Evolutionary conservation across 2,113 vertebrate species (phyloP).

Genomic region (Oxyruncus cristatus): DNA sequence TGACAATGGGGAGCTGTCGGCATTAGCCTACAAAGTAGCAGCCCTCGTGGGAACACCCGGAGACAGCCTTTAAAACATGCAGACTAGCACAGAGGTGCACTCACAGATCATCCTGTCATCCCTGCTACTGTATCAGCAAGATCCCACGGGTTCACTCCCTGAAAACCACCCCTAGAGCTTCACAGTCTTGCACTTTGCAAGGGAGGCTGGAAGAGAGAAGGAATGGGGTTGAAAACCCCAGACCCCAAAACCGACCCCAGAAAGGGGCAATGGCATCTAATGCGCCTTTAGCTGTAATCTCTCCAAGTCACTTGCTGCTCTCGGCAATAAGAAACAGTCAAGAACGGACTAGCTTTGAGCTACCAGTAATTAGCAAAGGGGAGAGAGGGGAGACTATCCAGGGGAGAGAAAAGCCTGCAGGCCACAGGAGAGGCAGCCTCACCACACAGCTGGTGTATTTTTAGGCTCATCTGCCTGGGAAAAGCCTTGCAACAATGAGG

Average conservation of each 20-base stretch:
- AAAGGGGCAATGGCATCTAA: neutral
- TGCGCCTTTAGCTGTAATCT: neutral
- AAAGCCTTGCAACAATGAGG: constrained; percentile 40
- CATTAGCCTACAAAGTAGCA: neutral
- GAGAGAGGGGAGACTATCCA: neutral
- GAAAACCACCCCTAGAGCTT: neutral
- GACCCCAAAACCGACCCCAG: fast-evolving
- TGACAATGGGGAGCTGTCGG: neutral
- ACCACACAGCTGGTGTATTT: constrained; percentile 16
- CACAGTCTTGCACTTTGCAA: neutral
- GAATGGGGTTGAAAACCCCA: neutral
- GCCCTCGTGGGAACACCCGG: fast-evolving
- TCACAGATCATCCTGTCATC: fast-evolving
- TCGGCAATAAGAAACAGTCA: neutral
- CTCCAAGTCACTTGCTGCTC: neutral
- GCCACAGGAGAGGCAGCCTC: constrained; percentile 15
- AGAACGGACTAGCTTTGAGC: neutral
- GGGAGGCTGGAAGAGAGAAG: neutral
- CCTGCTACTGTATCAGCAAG: neutral
- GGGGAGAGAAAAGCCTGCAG: neutral
- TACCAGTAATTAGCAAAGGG: neutral
- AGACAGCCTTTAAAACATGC: neutral
- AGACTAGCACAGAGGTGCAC: neutral
- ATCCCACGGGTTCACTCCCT: neutral
- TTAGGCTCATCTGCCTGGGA: constrained; percentile 42